A percentile compares a stretch with the other conserved stretches of the same genome.
Evolutionary conservation across 2,113 vertebrate genomes (phyloP).

Genomic region (Halcyon malimbica): DNA sequence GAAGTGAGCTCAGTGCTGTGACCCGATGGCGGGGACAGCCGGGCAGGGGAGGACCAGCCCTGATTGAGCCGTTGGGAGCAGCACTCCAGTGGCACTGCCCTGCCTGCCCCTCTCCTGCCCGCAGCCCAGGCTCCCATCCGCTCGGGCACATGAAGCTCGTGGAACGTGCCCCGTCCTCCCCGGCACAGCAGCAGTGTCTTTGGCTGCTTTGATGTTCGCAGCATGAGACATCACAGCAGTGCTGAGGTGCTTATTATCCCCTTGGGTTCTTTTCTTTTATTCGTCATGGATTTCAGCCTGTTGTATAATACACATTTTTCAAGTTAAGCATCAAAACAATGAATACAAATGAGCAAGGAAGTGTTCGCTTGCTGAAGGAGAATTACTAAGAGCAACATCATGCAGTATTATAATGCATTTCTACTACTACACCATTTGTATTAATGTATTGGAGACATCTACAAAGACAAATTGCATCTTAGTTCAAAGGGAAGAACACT

Average conservation of each 20-base stretch:
- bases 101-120: not conserved
- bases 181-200: not conserved
- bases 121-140: not conserved
- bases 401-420: conserved; percentile 1
- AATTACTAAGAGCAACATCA: conserved; percentile 32
- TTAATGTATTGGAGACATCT: conserved; percentile 26
- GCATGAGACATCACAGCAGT: conserved; percentile 8
- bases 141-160: rapidly evolving
- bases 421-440: conserved; percentile 12
- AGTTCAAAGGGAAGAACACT: conserved; percentile 41
- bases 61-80: rapidly evolving
- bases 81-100: not conserved
- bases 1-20: rapidly evolving
- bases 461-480: conserved; percentile 46
- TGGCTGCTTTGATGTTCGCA: conserved; percentile 13
- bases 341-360: conserved; percentile 54
- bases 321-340: conserved; percentile 69
- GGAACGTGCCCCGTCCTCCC: not conserved
- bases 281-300: conserved; percentile 37
- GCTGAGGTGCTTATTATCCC: conserved; percentile 40
- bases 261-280: conserved; percentile 43
- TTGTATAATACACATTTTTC: conserved; percentile 44
- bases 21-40: rapidly evolving
- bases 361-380: conserved; percentile 7
- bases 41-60: not conserved